Evolutionary conservation across 2,797 vertebrate species (phyloP).

Genomic region (Acanthurus leucopareius): DNA sequence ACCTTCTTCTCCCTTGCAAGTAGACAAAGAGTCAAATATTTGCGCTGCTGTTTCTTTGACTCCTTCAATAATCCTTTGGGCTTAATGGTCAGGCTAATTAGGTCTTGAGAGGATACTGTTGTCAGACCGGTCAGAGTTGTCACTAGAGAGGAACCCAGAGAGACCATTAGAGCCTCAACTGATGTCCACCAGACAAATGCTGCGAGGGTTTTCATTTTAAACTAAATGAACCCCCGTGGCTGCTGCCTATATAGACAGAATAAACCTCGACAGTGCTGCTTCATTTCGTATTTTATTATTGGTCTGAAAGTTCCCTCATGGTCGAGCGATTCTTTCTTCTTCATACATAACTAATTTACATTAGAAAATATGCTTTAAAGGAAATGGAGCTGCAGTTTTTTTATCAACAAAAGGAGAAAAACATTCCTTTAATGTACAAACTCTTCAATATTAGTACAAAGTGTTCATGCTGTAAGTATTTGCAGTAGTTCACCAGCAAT

Average conservation of each 20-base stretch:
- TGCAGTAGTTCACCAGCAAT: neutral
- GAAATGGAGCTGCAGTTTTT: too few species aligned
- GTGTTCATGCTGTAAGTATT: neutral
- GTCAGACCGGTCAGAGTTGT: conserved; percentile 65
- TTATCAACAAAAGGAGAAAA: neutral
- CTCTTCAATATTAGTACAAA: neutral
- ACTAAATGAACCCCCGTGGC: conserved; percentile 61
- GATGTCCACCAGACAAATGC: conserved; percentile 61
- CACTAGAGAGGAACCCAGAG: conserved; percentile 64
- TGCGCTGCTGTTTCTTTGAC: conserved; percentile 19
- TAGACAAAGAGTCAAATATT: conserved; percentile 34
- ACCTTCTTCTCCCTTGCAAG: neutral
- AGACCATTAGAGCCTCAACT: conserved; percentile 69
- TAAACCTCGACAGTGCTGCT: neutral
- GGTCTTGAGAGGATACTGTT: conserved; percentile 70
- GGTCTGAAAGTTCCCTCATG: conserved; percentile 12
- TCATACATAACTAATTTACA: neutral
- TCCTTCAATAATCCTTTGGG: conserved; percentile 53
- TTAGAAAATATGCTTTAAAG: neutral
- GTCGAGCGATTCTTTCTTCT: neutral
- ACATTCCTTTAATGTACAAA: neutral
- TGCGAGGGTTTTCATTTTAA: conserved; percentile 58
- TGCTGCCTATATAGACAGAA: conserved; percentile 15
- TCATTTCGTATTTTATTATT: conserved; percentile 46
- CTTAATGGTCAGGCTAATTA: conserved; percentile 77